Conservation (phyloP, 2,113 vertebrate species). For the Manacus vitellinus region DNA sequence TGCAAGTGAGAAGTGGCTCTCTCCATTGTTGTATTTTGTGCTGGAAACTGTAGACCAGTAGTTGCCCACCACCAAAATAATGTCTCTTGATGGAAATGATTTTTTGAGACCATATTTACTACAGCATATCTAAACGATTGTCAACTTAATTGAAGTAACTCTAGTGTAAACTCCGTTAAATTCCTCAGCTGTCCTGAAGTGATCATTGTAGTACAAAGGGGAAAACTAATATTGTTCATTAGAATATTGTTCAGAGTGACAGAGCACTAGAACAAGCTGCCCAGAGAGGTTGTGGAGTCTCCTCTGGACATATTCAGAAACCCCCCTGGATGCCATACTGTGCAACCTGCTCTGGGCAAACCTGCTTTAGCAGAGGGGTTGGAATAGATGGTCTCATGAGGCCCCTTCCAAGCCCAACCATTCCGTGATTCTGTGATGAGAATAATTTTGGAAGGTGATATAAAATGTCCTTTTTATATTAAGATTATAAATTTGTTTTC, state of each 20-base stretch:
- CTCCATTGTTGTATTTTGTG: not conserved
- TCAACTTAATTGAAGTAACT: not conserved
- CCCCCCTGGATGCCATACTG: not conserved
- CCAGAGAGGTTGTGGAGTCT: not conserved
- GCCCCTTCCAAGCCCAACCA: fast-evolving
- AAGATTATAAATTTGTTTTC: not conserved
- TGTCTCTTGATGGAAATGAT: not conserved
- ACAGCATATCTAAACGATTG: not conserved
- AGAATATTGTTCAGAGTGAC: not conserved
- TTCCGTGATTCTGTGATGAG: not conserved
- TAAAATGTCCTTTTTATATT: not conserved
- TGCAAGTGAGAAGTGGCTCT: not conserved
- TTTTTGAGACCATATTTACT: slow-evolving; percentile 7
- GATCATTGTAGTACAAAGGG: not conserved
- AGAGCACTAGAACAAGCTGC: not conserved
- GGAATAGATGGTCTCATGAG: not conserved
- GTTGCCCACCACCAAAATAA: not conserved
- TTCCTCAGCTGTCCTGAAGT: not conserved
- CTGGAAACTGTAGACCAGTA: not conserved
- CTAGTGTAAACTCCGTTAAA: not conserved
- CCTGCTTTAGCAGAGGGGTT: not conserved
- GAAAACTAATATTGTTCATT: not conserved
- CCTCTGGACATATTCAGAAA: not conserved
- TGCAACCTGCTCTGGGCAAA: not conserved
- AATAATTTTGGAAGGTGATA: not conserved